A percentile compares a stretch with the other conserved stretches of the same genome.
These are phyloP conservation scores for Brachystomella parvula DNA, from an alignment of 1,140 invertebrate species.

Conservation along the genomic window DNA sequence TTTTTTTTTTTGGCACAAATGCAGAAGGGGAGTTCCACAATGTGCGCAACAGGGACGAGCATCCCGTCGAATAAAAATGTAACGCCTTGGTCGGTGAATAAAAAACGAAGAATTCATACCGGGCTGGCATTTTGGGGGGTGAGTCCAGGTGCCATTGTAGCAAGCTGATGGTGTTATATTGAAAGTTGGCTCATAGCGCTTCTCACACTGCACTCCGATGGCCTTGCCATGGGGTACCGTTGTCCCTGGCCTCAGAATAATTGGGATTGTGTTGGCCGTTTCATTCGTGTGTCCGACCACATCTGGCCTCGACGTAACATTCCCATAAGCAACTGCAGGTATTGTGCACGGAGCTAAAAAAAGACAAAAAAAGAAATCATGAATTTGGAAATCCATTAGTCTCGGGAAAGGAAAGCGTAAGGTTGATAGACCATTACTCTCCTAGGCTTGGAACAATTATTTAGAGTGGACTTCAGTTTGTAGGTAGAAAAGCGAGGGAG, in stretches of 20 bases:
- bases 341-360: constrained; percentile 32
- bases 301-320: constrained; percentile 23
- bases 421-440: constrained; percentile 79
- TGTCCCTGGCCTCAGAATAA: constrained; percentile 40
- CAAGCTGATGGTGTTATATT: constrained; percentile 68
- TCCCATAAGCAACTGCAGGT: constrained; percentile 30
- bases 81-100: background rate
- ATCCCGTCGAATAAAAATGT: background rate
- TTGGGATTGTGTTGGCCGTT: constrained; percentile 37
- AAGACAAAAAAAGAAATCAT: background rate
- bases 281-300: background rate
- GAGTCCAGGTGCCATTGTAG: constrained; percentile 91
- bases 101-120: constrained; percentile 52
- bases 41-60: background rate
- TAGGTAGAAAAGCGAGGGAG: constrained; percentile 1
- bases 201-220: constrained; percentile 75
- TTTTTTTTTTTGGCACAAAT: too few species aligned
- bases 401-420: too few species aligned
- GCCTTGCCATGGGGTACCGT: constrained; percentile 75
- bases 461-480: too few species aligned
- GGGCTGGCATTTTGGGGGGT: constrained; percentile 81
- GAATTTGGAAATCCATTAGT: constrained; percentile 11
- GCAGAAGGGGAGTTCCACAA: too few species aligned
- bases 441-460: too few species aligned
- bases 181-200: constrained; percentile 69